Evolutionary conservation across 2,888 invertebrate species (phyloP), one percentile per base, ranked within the genome.

Genomic region (Eilema sororculum): DNA sequence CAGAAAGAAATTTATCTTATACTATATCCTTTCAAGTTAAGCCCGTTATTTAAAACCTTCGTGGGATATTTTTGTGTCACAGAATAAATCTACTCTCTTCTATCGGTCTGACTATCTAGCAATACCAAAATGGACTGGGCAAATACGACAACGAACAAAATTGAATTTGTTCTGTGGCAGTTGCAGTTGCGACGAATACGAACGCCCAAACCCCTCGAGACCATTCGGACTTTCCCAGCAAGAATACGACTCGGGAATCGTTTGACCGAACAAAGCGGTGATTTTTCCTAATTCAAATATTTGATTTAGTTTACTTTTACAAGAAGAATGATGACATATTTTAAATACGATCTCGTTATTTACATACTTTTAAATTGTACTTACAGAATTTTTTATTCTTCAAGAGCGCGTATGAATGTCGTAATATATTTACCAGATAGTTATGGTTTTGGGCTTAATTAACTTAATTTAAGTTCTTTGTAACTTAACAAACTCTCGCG

Each of bases 61-160:
- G 72, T 71, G 62, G 81, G 77, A 78, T 68, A 76, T 76, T 78
- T 78, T 76, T 84, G 78, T 82, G 79, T 77, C 75, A 74, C 41
- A 74, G 78, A 81, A 82, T 85, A 87, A 89, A 88, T 86, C 83
- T 82, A 85, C 80, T 86, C 70, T 59, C 76, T 77, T 69, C 78
- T 84, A 86, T 87, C 85, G 83, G 79, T 76, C 69, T 81, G 78
- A 83, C 84, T 88, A 87, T 88, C 86, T 84, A 77, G 84, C 86
- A 89, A 90, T 88, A 88, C 86, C 86, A 86, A 89, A 91, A 91
- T 89, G 86, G 88, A 89, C 87, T 84, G 86, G 80, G 84, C 87
- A 88, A 91, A 91, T 90, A 88, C 89, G 88, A 88, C 77, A 89
- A 87, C 86, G 86, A 86, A 89, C 84, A 84, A 90, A 92, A 92